These are phyloP conservation scores for Aricia artaxerxes DNA, from an alignment of 2,888 invertebrate species.

Conservation along the genomic window DNA sequence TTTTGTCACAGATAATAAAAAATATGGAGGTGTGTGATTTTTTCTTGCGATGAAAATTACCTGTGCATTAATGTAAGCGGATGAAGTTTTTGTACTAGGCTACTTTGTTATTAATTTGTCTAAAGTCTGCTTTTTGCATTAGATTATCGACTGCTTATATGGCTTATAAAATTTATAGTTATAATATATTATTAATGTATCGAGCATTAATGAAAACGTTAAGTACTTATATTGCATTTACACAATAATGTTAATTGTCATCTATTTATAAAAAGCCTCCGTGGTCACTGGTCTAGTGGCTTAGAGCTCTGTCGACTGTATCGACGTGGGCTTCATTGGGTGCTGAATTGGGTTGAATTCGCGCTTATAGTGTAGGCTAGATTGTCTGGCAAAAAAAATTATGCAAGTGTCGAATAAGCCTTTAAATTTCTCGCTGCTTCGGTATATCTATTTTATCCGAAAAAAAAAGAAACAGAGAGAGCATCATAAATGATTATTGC, in stretches of 20 bases:
- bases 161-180: background rate
- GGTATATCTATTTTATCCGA: too few relatives aligned
- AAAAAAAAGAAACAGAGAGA: too few relatives aligned
- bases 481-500: too few relatives aligned
- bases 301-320: background rate
- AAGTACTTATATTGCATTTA: background rate
- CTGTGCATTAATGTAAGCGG: slow-evolving; percentile 7
- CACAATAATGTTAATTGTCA: background rate
- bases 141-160: background rate
- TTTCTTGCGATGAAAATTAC: slow-evolving; percentile 26
- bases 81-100: background rate
- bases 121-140: background rate
- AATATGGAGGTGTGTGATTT: slow-evolving; percentile 17
- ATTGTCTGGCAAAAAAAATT: too few relatives aligned
- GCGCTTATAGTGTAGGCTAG: too few relatives aligned
- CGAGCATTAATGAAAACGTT: background rate
- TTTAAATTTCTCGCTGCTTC: too few relatives aligned
- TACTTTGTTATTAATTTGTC: background rate
- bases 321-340: too few relatives aligned
- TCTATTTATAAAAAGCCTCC: background rate
- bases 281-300: background rate
- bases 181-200: background rate
- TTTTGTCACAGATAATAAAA: slow-evolving; percentile 34
- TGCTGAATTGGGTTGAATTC: too few relatives aligned
- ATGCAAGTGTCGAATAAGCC: background rate